phyloP scores from a whole-genome alignment of 2,113 vertebrate species.

The Microcebus lehilahytsara region DNA sequence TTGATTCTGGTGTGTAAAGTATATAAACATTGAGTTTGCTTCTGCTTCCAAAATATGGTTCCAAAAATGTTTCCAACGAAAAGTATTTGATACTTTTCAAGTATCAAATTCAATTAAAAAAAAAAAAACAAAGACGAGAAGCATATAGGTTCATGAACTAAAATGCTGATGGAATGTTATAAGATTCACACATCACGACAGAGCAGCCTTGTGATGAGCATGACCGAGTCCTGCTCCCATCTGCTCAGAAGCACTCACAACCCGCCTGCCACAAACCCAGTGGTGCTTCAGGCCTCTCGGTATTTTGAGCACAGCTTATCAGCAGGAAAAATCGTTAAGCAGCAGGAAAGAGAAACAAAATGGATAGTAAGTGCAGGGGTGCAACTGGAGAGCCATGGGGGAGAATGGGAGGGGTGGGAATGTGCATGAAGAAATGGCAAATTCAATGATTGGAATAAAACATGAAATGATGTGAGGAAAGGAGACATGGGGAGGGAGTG shows the following conservation, averaged over 20 bases:
- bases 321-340: conserved; percentile 18
- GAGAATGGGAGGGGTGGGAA: not conserved
- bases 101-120: not conserved
- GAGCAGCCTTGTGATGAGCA: not conserved
- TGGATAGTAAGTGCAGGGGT: conserved; percentile 45
- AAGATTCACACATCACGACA: not conserved
- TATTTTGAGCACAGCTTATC: conserved; percentile 19
- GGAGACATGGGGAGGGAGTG: accelerated
- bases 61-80: not conserved
- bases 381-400: not conserved
- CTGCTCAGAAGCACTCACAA: conserved; percentile 58
- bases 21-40: not conserved
- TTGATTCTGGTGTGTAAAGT: not conserved
- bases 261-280: not conserved
- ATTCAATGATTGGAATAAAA: not conserved
- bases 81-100: not conserved
- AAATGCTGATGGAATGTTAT: not conserved
- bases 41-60: conserved; percentile 5
- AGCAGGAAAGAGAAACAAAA: conserved; percentile 57
- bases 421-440: not conserved
- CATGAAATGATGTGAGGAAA: not conserved
- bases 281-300: not conserved
- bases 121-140: not conserved
- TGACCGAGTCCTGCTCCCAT: conserved; percentile 65
- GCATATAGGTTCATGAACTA: conserved; percentile 15